A percentile compares a stretch with the other conserved stretches of the same genome.
Evolutionary conservation across 2,888 invertebrate species (phyloP).

Genomic region (Brachyopa scutellaris): DNA sequence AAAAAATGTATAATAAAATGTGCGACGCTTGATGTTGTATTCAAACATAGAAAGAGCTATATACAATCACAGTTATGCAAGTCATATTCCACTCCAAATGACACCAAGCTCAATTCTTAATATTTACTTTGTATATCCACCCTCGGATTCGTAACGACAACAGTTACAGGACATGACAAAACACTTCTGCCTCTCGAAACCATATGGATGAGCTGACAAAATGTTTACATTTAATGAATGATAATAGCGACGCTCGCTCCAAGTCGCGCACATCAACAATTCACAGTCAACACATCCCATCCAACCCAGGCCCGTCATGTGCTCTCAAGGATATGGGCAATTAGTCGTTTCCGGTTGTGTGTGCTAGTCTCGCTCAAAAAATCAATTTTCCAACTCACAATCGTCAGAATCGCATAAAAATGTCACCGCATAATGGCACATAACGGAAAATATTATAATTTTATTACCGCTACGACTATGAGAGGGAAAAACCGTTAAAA

Average conservation of each 20-base stretch:
- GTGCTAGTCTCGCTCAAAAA: conserved; percentile 32
- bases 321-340: conserved; percentile 68
- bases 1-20: too few relatives aligned
- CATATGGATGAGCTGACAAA: conserved; percentile 67
- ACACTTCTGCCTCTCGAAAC: conserved; percentile 26
- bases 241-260: conserved; percentile 49
- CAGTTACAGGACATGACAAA: conserved; percentile 66
- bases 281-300: too few relatives aligned
- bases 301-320: not conserved
- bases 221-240: conserved; percentile 70
- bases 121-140: conserved; percentile 28
- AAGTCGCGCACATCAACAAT: conserved; percentile 11
- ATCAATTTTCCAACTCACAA: conserved; percentile 57
- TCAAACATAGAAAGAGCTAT: too few relatives aligned
- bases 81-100: not conserved
- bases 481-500: conserved; percentile 33
- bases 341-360: conserved; percentile 64
- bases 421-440: conserved; percentile 69
- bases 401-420: conserved; percentile 61
- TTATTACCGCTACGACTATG: conserved; percentile 50
- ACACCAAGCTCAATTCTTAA: conserved; percentile 1
- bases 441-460: conserved; percentile 71
- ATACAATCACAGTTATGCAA: not conserved
- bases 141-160: conserved; percentile 14
- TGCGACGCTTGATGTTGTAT: too few relatives aligned